Evolutionary conservation across 1,140 invertebrate species (phyloP).

Genomic region (Caerostris extrusa): DNA sequence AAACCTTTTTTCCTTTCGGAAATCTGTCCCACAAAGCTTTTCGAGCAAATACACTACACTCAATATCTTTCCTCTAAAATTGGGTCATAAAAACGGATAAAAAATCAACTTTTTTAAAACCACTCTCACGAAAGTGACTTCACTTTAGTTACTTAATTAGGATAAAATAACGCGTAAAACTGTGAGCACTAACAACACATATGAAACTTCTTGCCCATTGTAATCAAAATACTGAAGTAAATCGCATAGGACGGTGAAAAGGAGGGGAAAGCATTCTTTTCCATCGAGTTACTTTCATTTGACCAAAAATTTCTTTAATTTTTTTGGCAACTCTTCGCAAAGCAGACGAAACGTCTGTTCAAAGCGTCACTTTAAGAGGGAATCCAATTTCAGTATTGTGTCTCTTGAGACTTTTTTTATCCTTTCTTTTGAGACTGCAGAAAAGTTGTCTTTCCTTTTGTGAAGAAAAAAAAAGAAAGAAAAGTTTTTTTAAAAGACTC

Average conservation of each 20-base stretch:
- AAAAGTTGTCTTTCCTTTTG: not conserved
- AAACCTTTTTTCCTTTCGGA: too few relatives aligned
- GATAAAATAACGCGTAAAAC: not conserved
- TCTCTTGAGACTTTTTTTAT: not conserved
- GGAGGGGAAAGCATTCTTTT: not conserved
- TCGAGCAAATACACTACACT: not conserved
- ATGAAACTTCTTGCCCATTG: not conserved
- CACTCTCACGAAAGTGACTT: not conserved
- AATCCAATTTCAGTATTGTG: not conserved
- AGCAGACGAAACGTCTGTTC: not conserved
- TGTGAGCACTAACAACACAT: too few relatives aligned
- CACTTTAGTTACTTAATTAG: not conserved
- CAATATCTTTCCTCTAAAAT: not conserved
- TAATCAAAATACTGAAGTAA: not conserved
- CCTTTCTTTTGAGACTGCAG: not conserved
- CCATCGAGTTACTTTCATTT: not conserved
- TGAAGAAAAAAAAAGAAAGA: too few relatives aligned
- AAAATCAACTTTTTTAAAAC: not conserved
- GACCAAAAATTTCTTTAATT: not conserved
- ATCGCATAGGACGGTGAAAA: not conserved
- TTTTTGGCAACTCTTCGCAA: too few relatives aligned
- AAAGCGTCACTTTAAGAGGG: not conserved
- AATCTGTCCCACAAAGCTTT: not conserved
- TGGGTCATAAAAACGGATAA: not conserved
- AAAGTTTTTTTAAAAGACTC: too few relatives aligned